phyloP scores from a whole-genome alignment of 2,888 invertebrate genomes.

The Hirtodrosophila cameraria region DNA sequence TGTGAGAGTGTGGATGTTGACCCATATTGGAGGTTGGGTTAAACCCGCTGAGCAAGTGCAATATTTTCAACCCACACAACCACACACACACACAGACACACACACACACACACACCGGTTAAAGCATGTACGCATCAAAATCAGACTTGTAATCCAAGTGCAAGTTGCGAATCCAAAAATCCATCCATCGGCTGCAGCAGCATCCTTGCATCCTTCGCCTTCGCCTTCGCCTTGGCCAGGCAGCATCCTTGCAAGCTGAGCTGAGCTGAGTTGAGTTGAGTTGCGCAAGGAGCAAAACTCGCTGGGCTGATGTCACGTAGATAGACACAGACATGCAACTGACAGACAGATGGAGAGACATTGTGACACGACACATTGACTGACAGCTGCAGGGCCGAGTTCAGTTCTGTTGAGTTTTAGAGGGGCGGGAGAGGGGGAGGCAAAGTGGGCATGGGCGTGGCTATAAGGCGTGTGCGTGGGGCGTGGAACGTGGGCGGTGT shows the following conservation, averaged over 20 bases:
- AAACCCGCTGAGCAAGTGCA: slow-evolving; percentile 57
- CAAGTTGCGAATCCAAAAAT: slow-evolving; percentile 80
- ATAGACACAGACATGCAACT: slow-evolving; percentile 80
- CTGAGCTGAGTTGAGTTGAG: slow-evolving; percentile 45
- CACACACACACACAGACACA: slow-evolving; percentile 15
- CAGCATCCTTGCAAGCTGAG: slow-evolving; percentile 52
- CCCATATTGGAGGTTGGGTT: slow-evolving; percentile 54
- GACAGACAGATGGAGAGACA: slow-evolving; percentile 82
- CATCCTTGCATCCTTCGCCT: slow-evolving; percentile 40
- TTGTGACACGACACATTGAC: slow-evolving; percentile 82
- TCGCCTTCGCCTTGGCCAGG: slow-evolving; percentile 25
- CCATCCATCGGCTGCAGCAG: slow-evolving; percentile 76
- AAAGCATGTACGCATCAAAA: slow-evolving; percentile 79
- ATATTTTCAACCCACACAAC: slow-evolving; percentile 39
- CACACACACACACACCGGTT: slow-evolving; percentile 22
- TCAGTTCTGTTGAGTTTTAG: not conserved
- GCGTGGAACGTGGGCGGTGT: slow-evolving; percentile 36
- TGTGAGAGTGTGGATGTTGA: slow-evolving; percentile 34
- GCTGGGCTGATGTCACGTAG: slow-evolving; percentile 81
- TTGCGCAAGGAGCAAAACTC: slow-evolving; percentile 63
- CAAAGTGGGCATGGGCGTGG: slow-evolving; percentile 6
- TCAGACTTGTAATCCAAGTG: slow-evolving; percentile 81
- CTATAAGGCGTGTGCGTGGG: not conserved
- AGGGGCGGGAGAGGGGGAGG: slow-evolving; percentile 5
- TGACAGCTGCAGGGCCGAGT: slow-evolving; percentile 76